Evolutionary conservation across 2,113 vertebrate species (phyloP).

Genomic region (Hepsetus odoe): DNA sequence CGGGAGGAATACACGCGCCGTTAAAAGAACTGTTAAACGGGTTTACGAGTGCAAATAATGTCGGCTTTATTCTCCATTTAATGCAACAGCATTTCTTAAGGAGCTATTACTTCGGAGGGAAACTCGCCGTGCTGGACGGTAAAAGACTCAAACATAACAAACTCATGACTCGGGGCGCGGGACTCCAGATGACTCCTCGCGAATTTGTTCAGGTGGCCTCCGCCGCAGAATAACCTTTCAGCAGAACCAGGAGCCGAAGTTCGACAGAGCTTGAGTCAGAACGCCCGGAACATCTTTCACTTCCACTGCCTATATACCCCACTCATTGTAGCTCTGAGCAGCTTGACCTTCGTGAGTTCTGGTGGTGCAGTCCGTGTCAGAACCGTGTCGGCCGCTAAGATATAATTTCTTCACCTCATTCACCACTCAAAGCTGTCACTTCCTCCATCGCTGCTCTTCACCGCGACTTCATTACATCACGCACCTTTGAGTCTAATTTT

Average conservation of each 20-base stretch:
- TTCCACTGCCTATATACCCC: constrained; percentile 14
- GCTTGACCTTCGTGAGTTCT: constrained; percentile 38
- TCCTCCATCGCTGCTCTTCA: too few species aligned
- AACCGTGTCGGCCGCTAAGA: too few species aligned
- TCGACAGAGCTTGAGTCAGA: constrained; percentile 1
- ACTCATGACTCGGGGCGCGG: neutral
- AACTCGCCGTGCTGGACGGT: neutral
- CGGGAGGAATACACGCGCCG: too few species aligned
- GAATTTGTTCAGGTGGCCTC: neutral
- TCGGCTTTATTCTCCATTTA: constrained; percentile 1
- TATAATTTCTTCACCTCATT: too few species aligned
- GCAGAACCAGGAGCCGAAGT: neutral
- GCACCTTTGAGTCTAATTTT: too few species aligned
- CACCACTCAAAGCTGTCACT: too few species aligned
- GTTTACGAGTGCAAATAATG: neutral
- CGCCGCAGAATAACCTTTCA: neutral
- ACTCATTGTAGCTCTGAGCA: constrained; percentile 43
- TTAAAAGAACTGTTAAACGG: neutral
- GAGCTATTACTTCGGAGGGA: neutral
- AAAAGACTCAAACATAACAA: neutral
- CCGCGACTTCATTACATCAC: too few species aligned
- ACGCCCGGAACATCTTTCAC: constrained; percentile 25
- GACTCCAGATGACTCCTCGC: neutral
- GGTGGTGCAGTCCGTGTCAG: too few species aligned
- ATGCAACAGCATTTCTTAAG: constrained; percentile 20